phyloP scores from a whole-genome alignment of 2,888 invertebrate species.

The Colletes collaris region DNA sequence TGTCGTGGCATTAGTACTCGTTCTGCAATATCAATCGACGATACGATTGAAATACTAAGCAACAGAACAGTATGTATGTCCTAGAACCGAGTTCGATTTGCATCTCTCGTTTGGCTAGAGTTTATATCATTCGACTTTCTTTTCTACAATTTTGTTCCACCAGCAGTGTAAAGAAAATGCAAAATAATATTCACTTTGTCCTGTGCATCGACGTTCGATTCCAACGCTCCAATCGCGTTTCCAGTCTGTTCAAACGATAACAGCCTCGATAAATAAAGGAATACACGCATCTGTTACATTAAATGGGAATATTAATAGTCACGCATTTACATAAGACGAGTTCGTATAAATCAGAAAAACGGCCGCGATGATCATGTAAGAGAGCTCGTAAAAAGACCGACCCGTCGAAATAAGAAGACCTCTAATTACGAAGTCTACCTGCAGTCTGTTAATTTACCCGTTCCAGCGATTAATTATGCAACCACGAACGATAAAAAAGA shows the following conservation, averaged over 20 bases:
- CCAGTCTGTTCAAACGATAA: neutral
- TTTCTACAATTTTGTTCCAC: too few relatives aligned
- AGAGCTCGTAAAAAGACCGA: neutral
- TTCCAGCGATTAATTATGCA: conserved; percentile 45
- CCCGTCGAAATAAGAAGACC: conserved; percentile 25
- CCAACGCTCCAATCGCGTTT: neutral
- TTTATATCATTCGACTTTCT: too few relatives aligned
- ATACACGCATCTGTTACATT: conserved; percentile 20
- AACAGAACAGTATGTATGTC: too few relatives aligned
- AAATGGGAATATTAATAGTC: conserved; percentile 38
- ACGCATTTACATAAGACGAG: conserved; percentile 17
- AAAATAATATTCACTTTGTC: neutral
- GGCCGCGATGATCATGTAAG: conserved; percentile 5
- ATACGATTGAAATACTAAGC: neutral
- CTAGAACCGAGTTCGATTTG: too few relatives aligned
- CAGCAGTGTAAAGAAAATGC: neutral
- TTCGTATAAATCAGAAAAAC: conserved; percentile 27
- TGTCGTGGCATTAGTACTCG: neutral
- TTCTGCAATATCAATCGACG: conserved; percentile 3
- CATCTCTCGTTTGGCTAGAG: too few relatives aligned
- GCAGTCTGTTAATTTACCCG: conserved; percentile 25
- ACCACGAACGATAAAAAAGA: conserved; percentile 28
- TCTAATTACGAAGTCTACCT: conserved; percentile 27
- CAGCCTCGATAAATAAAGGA: conserved; percentile 14
- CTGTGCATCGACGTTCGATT: neutral